These are phyloP conservation scores for Camponotus fellah DNA, from an alignment of 2,888 invertebrate species.

Conservation along the genomic window DNA sequence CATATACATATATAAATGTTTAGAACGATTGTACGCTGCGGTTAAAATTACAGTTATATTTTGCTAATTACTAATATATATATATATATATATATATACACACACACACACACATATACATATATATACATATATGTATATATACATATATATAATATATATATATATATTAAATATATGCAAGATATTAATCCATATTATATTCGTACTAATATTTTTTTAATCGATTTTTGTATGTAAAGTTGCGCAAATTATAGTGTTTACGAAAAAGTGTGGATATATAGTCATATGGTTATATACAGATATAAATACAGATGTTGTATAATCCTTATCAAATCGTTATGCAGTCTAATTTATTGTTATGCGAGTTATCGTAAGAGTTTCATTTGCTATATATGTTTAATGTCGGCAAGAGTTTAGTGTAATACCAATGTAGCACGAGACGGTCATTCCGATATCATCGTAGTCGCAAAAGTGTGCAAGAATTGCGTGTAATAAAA, in stretches of 20 bases:
- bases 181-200: slow-evolving; percentile 46
- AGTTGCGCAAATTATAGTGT: slow-evolving; percentile 39
- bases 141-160: background rate
- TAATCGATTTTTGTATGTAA: slow-evolving; percentile 56
- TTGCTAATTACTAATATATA: slow-evolving; percentile 53
- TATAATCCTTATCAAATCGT: slow-evolving; percentile 53
- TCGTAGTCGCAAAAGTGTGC: slow-evolving; percentile 28
- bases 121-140: slow-evolving; percentile 27
- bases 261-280: slow-evolving; percentile 31
- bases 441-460: slow-evolving; percentile 45
- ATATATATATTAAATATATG: slow-evolving; percentile 48
- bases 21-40: slow-evolving; percentile 46
- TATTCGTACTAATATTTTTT: slow-evolving; percentile 57
- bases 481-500: slow-evolving; percentile 31
- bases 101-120: no score
- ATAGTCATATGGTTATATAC: slow-evolving; percentile 26
- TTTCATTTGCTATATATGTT: slow-evolving; percentile 39
- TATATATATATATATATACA: slow-evolving; percentile 40
- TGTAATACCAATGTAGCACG: slow-evolving; percentile 45
- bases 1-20: background rate
- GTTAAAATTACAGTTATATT: slow-evolving; percentile 48
- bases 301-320: slow-evolving; percentile 49
- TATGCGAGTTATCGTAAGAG: slow-evolving; percentile 39
- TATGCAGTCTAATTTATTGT: slow-evolving; percentile 56
- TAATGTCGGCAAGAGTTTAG: slow-evolving; percentile 26